Base-by-base conservation (phyloP, 2,888 invertebrate species). In the Agrochola lychnidis region DNA sequence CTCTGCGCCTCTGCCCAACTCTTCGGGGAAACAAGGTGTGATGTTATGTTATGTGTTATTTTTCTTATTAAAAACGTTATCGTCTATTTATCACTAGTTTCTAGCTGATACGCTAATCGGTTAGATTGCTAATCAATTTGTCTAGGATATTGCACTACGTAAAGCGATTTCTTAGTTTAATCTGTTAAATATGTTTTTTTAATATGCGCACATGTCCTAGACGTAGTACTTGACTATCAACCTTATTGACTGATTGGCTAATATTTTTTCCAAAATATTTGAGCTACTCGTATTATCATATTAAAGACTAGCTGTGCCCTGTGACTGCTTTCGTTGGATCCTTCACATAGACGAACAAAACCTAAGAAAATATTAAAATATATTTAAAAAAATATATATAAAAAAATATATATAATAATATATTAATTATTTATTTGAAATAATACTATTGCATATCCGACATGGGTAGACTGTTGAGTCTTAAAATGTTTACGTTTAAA, bases 101-200 rank as follows among this genome's bases (percentile, higher is more conserved):
- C 48, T 70, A 66, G 66, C n/a, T 6, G 70, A 79, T 79, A 81
- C 2, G 14, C 4, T 40, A n/a, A 25, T 61, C 40, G 16, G 30
- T 42, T 4, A 7, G 69, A 74, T 74, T 67, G 62, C 30, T 81
- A 48, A 69, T 69, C 64, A 70, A 66, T 42, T 76, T 81, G 69
- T 70, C 69, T 75, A 69, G 75, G 59, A 81, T 78, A 59, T 69
- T 59, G 59, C 40, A 64, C 19, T 59, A 53, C 30, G 51, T 68
- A 57, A 64, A 36, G 51, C n/a, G 40, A 76, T 40, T 70, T 70
- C 51, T 63, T 64, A 53, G 30, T 69, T 51, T 64, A 75, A 75
- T 70, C 62, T 30, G 14, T 63, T 78, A 30, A 70, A 56, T 30
- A 61, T 53, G 25, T 16, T 61, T 69, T 3, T 19, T 51, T 57